Evolutionary conservation across 92 coral and sea anemone species (phyloP).

Genomic region (Galaxea fascicularis): DNA sequence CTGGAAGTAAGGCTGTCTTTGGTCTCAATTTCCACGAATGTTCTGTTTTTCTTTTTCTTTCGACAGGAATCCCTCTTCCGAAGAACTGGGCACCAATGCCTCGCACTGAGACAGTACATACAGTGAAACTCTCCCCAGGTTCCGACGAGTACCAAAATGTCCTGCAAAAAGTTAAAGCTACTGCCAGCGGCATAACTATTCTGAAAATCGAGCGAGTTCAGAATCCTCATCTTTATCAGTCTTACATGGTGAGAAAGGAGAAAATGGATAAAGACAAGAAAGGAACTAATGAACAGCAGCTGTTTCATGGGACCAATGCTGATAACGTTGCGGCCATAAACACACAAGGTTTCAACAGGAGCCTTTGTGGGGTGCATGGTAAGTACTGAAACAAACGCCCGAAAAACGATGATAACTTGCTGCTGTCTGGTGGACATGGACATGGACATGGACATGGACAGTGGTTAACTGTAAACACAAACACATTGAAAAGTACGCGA

Average conservation of each 20-base stretch:
- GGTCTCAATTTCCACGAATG: too few relatives aligned
- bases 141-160: constrained; percentile 77
- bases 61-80: constrained; percentile 47
- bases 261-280: constrained; percentile 78
- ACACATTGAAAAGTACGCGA: too few relatives aligned
- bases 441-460: too few relatives aligned
- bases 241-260: constrained; percentile 73
- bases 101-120: constrained; percentile 17
- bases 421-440: too few relatives aligned
- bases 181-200: constrained; percentile 47
- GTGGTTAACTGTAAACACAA: too few relatives aligned
- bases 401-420: too few relatives aligned
- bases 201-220: constrained; percentile 78
- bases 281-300: constrained; percentile 75
- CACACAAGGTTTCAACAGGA: constrained; percentile 80
- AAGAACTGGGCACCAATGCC: constrained; percentile 61
- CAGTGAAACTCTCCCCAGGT: constrained; percentile 29
- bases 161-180: constrained; percentile 30
- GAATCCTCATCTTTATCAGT: constrained; percentile 74
- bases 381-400: too few relatives aligned
- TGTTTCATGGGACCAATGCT: constrained; percentile 83
- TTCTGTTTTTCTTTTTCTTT: neutral
- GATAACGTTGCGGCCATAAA: constrained; percentile 63
- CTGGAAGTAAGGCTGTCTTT: too few relatives aligned
- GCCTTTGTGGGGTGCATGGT: constrained; percentile 86